Evolutionary conservation across 2,797 vertebrate genomes (phyloP).

Genomic region (Cyclopterus lumpus): DNA sequence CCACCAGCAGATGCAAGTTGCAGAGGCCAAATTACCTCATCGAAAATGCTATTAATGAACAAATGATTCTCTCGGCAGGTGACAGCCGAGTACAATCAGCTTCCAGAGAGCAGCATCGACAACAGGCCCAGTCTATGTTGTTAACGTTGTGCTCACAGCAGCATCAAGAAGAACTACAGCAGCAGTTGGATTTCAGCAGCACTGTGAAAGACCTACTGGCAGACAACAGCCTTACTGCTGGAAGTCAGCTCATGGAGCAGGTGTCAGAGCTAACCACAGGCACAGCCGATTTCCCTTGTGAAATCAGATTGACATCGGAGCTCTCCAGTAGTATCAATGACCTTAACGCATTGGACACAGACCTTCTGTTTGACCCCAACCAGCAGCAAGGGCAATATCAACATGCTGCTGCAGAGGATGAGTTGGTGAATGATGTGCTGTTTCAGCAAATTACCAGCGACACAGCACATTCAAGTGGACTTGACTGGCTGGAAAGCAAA

Average conservation of each 20-base stretch:
- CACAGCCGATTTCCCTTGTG: slow-evolving; percentile 89
- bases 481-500: slow-evolving; percentile 99
- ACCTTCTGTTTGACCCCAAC: slow-evolving; percentile 96
- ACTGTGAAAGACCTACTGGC: slow-evolving; percentile 92
- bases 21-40: slow-evolving; percentile 93
- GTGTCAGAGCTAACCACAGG: slow-evolving; percentile 86
- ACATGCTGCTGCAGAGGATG: slow-evolving; percentile 91
- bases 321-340: slow-evolving; percentile 96
- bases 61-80: slow-evolving; percentile 87
- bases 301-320: slow-evolving; percentile 95
- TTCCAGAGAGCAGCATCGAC: slow-evolving; percentile 75
- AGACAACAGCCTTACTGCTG: slow-evolving; percentile 86
- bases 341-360: slow-evolving; percentile 94
- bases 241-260: slow-evolving; percentile 89
- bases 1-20: slow-evolving; percentile 85
- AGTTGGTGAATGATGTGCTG: slow-evolving; percentile 94
- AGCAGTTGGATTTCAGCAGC: slow-evolving; percentile 90
- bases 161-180: slow-evolving; percentile 64
- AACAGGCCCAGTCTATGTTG: slow-evolving; percentile 64
- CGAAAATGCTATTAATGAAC: slow-evolving; percentile 89
- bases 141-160: slow-evolving; percentile 62
- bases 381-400: slow-evolving; percentile 95
- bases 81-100: slow-evolving; percentile 85
- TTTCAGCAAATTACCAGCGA: slow-evolving; percentile 97
- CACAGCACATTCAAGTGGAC: slow-evolving; percentile 90